Base-by-base conservation (phyloP, 1,140 invertebrate species). In the Augochlora pura region DNA sequence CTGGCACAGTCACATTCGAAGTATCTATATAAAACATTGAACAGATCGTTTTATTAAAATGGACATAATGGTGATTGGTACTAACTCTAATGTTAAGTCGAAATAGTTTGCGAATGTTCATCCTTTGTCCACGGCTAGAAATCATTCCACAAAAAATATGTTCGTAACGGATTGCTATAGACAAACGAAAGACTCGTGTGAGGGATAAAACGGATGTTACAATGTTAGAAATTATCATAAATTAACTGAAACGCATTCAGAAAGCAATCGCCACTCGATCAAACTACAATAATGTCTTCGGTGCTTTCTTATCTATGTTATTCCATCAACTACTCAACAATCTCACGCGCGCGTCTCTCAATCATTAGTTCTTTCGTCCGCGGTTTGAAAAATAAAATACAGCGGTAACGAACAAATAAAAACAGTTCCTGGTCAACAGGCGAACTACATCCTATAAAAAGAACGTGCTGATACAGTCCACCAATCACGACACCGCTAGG, bases 1-100 rank as follows among this genome's bases (percentile, higher is more conserved):
- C 16, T 52, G 8, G 8, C 21, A 7, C 27, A 38, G 60, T 63
- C 27, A 38, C 27, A 16, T 21, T 2, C 60, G 27, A 38, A 14
- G 64, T 66, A 23, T 66, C 39, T 46, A 25, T 46, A 46, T 66
- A 66, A 66, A 66, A 66, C 64, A 66, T 14, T 66, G 39, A 66
- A 66, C 64, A 66, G 39, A 66, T 66, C 39, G 39, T 49, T 66
- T 66, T 66, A 66, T 66, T 66, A 66, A 66, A 66, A 66, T 66
- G 4, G 42, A 66, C 39, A 42, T 66, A 66, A 42, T 65, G 63
- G 38, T 23, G 63, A 63, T 39, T 65, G 38, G 63, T 65, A 42
- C 38, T 65, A 42, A 6, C 3, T 65, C 42, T 64, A 21, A 42
- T 65, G 21, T 65, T 23, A 42, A 9, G n/a, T 42, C 32, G 63